Conservation (phyloP, 2,797 vertebrate species). For the Coendou prehensilis region DNA sequence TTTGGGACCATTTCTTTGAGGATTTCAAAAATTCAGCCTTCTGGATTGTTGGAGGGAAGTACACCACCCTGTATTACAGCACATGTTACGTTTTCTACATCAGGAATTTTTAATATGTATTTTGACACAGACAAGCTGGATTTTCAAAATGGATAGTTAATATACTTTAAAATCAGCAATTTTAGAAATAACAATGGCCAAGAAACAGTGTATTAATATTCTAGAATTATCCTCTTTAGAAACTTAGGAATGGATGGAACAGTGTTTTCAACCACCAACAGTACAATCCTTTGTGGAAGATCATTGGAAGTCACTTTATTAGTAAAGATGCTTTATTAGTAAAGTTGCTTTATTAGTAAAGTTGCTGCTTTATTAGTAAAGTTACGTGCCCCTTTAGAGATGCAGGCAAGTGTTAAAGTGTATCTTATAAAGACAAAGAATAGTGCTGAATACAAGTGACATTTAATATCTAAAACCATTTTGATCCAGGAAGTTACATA, state of each 20-base stretch:
- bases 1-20: constrained; percentile 90
- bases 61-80: constrained; percentile 77
- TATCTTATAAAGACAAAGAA: constrained; percentile 65
- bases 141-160: constrained; percentile 76
- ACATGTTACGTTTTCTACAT: constrained; percentile 84
- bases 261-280: not conserved
- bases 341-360: not conserved
- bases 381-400: constrained; percentile 33
- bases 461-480: constrained; percentile 78
- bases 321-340: not conserved
- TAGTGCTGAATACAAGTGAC: constrained; percentile 66
- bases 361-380: not conserved
- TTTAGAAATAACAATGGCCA: constrained; percentile 74
- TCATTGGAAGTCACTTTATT: not conserved
- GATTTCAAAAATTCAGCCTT: constrained; percentile 82
- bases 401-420: not conserved
- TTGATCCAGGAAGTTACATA: constrained; percentile 73
- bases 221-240: constrained; percentile 69
- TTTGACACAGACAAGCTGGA: constrained; percentile 84
- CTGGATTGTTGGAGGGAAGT: constrained; percentile 77
- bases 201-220: constrained; percentile 78
- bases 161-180: constrained; percentile 66
- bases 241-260: constrained; percentile 58
- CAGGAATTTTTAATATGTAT: constrained; percentile 75
- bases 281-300: not conserved